Evolutionary conservation across 2,113 vertebrate genomes (phyloP).

Genomic region (Sprattus sprattus): DNA sequence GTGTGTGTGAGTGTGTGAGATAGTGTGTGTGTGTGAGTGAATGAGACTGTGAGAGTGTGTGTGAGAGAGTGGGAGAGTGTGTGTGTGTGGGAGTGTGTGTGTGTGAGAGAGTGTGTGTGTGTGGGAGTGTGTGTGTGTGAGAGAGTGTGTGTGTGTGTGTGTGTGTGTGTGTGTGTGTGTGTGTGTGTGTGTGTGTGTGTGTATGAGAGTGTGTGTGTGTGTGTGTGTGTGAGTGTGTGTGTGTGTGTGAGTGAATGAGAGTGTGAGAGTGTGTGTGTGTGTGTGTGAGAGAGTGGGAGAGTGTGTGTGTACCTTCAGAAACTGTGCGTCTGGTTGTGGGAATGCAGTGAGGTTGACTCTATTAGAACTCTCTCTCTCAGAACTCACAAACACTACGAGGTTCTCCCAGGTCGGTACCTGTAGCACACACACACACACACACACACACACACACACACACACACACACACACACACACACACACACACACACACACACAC

Average conservation of each 20-base stretch:
- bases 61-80: too few relatives aligned
- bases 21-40: too few relatives aligned
- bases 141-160: too few relatives aligned
- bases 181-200: neutral
- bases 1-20: too few relatives aligned
- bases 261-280: neutral
- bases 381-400: neutral
- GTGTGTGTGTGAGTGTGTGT: neutral
- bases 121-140: too few relatives aligned
- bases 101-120: too few relatives aligned
- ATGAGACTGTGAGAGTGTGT: too few relatives aligned
- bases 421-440: slow-evolving; percentile 8
- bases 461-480: neutral
- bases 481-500: neutral
- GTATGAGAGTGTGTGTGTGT: neutral
- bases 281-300: neutral
- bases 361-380: too few relatives aligned
- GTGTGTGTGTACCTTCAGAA: neutral
- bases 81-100: too few relatives aligned
- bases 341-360: too few relatives aligned
- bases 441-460: neutral
- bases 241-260: neutral
- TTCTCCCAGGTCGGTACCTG: slow-evolving; percentile 31
- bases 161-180: too few relatives aligned
- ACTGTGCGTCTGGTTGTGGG: neutral